A percentile compares a stretch with the other conserved stretches of the same genome.
Evolutionary conservation across 2,888 invertebrate species (phyloP).

Genomic region (Chrysomela aeneicollis): DNA sequence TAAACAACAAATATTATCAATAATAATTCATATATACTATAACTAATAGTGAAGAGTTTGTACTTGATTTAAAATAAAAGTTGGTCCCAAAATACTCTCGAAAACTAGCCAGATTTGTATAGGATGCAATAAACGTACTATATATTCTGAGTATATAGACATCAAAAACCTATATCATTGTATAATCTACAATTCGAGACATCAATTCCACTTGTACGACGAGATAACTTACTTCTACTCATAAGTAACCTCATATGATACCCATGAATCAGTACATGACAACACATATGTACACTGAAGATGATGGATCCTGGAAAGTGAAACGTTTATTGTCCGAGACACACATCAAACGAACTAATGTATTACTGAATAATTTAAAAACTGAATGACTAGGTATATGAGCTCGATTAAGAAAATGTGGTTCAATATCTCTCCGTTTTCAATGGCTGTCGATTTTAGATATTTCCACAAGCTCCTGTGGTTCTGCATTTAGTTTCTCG

Average conservation of each 20-base stretch:
- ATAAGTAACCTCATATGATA: neutral
- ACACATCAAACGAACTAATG: neutral
- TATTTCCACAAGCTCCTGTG: slow-evolving; percentile 73
- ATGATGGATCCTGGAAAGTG: neutral
- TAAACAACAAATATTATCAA: neutral
- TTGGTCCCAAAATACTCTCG: slow-evolving; percentile 36
- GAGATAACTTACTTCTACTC: neutral
- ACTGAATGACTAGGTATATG: neutral
- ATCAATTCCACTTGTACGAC: neutral
- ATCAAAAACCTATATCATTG: neutral
- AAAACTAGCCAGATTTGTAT: neutral
- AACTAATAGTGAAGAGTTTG: slow-evolving; percentile 7
- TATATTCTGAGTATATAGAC: neutral
- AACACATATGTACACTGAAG: neutral
- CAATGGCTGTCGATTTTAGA: slow-evolving; percentile 51
- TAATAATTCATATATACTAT: slow-evolving; percentile 4
- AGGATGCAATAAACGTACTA: no score
- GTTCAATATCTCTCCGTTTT: slow-evolving; percentile 5
- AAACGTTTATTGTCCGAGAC: neutral
- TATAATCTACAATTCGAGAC: neutral
- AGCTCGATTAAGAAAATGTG: neutral
- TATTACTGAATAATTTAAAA: neutral
- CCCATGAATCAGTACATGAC: no score
- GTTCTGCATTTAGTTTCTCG: slow-evolving; percentile 63
- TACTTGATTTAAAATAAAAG: slow-evolving; percentile 25